Evolutionary conservation across 2,113 vertebrate genomes (phyloP).

Genomic region (Chionomys nivalis): DNA sequence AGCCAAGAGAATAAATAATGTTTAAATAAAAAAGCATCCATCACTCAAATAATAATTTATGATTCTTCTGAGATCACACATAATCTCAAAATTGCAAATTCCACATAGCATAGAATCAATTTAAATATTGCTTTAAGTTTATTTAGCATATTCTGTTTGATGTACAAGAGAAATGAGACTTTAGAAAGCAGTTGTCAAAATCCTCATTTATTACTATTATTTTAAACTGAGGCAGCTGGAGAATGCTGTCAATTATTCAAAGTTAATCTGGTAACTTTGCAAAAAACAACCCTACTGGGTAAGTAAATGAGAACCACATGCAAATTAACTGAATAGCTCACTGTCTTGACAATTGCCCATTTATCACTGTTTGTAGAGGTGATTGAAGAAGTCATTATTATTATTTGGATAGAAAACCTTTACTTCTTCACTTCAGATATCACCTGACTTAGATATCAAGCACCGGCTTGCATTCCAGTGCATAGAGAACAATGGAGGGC

Average conservation of each 20-base stretch:
- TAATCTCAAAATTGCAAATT: constrained; percentile 65
- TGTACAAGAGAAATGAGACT: not conserved
- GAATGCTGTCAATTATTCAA: not conserved
- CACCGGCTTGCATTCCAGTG: not conserved
- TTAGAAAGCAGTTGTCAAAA: not conserved
- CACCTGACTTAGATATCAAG: not conserved
- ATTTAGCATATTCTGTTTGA: not conserved
- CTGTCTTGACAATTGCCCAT: not conserved
- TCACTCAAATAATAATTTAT: constrained; percentile 49
- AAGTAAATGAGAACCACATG: not conserved
- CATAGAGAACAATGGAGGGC: not conserved
- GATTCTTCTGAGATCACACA: constrained; percentile 1
- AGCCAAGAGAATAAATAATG: constrained; percentile 24
- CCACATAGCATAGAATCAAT: constrained; percentile 21
- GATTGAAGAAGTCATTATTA: not conserved
- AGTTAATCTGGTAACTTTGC: constrained; percentile 36
- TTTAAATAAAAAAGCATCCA: constrained; percentile 10
- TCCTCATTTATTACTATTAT: constrained; percentile 4
- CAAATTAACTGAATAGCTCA: not conserved
- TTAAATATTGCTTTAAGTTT: constrained; percentile 54
- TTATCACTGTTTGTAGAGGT: not conserved
- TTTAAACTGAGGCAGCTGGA: constrained; percentile 12
- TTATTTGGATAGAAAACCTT: not conserved
- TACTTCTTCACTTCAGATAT: not conserved
- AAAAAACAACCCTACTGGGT: not conserved